Base-by-base conservation (phyloP, 2,113 vertebrate genomes). In the Austrofundulus limnaeus region DNA sequence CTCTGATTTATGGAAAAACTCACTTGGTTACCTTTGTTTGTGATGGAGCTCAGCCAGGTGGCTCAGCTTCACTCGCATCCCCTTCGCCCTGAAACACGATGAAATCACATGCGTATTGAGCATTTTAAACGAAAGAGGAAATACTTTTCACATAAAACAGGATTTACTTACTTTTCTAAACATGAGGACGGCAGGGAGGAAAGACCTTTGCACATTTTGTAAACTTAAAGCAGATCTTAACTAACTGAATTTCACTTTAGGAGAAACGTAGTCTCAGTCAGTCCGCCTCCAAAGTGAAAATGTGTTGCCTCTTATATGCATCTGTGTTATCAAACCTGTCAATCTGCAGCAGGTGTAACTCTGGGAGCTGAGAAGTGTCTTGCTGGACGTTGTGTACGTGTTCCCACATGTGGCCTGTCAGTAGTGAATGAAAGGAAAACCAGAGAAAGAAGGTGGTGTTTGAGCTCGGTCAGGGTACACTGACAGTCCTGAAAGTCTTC, bases 181-280 rank as follows among this genome's bases (percentile, higher is more conserved):
- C 88, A 91, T 80, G 90, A 89, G 19, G 87, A 88, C 2, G 89
- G 91, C 66, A 91, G 74, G 23, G 60, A 80, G 49, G 91, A 86
- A 31, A 91, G 72, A 15, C 91, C 90, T 72, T 84, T 91, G 75
- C 91, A 92, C 91, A 91, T 92, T 0, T 21, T 58, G 31, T 60
- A 15, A 5, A 21, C 34, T 50, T 25, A 60, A 20, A 34, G 31
- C 31, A 34, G 31, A 34, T 48, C 21, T 48, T 21, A 48, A 21
- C 19, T 21, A 21, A 24, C 31, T 5, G 31, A 34, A 2, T 9
- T 34, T 34, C 8, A 9, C 25, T 34, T 34, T 34, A 5, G 2
- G 31, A 8, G 31, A 5, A 5, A 10, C 6, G 5, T 10, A 10
- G 31, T 56, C 21, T n/a, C 16, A 6, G 11, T 58, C 49, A 6